A percentile compares a stretch with the other conserved stretches of the same genome.
phyloP scores from a whole-genome alignment of 2,888 invertebrate genomes.

The Torymus texanus region DNA sequence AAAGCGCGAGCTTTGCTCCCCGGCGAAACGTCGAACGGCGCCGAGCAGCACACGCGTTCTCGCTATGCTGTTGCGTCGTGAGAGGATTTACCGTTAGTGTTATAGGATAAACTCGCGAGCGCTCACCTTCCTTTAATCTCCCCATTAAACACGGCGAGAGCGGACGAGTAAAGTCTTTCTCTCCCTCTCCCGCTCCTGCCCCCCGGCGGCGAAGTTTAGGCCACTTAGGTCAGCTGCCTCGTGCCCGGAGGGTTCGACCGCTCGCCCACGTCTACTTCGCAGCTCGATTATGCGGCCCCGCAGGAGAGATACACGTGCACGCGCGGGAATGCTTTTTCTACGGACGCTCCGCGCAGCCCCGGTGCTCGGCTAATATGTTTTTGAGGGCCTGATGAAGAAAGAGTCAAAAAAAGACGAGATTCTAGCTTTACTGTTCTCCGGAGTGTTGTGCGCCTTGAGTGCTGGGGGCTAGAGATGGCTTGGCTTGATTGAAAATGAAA shows the following conservation, averaged over 20 bases:
- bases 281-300: constrained; percentile 19
- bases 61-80: constrained; percentile 16
- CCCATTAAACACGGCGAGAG: constrained; percentile 41
- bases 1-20: too few relatives aligned
- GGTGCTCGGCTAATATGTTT: constrained; percentile 13
- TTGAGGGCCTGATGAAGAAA: background rate
- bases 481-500: constrained; percentile 15
- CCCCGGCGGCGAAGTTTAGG: constrained; percentile 10
- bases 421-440: background rate
- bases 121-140: constrained; percentile 31
- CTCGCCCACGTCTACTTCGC: constrained; percentile 16
- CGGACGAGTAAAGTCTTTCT: background rate
- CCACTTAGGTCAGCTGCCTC: constrained; percentile 36
- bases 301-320: background rate
- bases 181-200: background rate
- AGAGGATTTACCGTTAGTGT: constrained; percentile 34
- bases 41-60: background rate
- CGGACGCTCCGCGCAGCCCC: background rate
- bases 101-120: constrained; percentile 31
- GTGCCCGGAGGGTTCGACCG: background rate
- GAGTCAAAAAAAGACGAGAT: constrained; percentile 15
- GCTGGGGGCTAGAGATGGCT: background rate
- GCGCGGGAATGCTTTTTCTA: background rate
- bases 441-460: background rate
- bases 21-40: background rate